Evolutionary conservation across 2,113 vertebrate species (phyloP).

Genomic region (Phaethornis superciliosus): DNA sequence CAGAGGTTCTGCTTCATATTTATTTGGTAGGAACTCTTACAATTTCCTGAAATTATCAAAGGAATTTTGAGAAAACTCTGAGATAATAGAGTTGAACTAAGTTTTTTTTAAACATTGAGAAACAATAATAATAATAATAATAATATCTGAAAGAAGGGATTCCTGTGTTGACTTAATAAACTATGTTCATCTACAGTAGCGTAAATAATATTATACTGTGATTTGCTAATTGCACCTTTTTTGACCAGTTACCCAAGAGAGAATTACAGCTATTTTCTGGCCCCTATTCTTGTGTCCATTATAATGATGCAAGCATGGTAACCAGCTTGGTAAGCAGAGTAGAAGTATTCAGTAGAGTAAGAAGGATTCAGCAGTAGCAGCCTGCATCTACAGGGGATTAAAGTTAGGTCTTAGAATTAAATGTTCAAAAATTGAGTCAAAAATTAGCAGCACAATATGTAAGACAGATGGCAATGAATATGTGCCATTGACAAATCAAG

Average conservation of each 20-base stretch:
- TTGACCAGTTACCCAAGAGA: not conserved
- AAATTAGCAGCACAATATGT: not conserved
- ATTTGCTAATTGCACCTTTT: not conserved
- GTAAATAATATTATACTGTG: not conserved
- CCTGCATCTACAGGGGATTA: not conserved
- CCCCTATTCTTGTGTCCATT: rapidly evolving
- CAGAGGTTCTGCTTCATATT: not conserved
- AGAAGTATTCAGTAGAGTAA: too few relatives aligned
- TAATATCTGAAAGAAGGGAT: not conserved
- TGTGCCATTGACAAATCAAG: not conserved
- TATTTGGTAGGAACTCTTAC: not conserved
- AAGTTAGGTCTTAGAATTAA: not conserved
- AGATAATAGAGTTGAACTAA: not conserved
- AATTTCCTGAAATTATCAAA: too few relatives aligned
- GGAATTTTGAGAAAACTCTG: not conserved
- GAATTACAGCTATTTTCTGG: not conserved
- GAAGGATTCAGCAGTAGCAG: not conserved
- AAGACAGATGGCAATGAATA: not conserved
- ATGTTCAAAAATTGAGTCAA: not conserved
- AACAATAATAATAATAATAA: not conserved
- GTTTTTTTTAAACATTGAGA: not conserved
- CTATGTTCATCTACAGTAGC: not conserved
- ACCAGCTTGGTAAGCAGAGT: not conserved
- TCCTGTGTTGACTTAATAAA: not conserved
- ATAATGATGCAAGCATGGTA: not conserved